Percentiles rank a stretch among this genome's conserved stretches.
phyloP scores from a whole-genome alignment of 2,113 vertebrate genomes.

The Caranx ignobilis region DNA sequence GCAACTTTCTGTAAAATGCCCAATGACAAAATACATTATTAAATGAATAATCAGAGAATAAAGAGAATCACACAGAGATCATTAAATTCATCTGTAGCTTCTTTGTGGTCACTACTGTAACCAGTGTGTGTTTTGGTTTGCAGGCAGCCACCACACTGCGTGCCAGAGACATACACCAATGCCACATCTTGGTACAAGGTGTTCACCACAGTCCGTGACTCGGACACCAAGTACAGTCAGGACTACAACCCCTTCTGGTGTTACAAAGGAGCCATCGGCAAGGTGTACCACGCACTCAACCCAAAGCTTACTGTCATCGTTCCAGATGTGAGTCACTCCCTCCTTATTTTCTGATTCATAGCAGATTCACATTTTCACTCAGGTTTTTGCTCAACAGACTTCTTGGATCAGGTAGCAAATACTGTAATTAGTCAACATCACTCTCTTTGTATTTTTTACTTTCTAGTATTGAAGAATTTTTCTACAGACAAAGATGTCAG shows the following conservation, averaged over 20 bases:
- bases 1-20: no score
- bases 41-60: no score
- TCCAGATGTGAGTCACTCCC: constrained; percentile 90
- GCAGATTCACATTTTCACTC: neutral
- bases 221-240: constrained; percentile 95
- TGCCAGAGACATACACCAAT: constrained; percentile 96
- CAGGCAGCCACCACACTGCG: constrained; percentile 95
- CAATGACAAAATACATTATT: no score
- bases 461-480: neutral
- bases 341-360: neutral
- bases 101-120: neutral
- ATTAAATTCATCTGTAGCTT: neutral
- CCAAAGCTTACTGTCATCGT: constrained; percentile 97
- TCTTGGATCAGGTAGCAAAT: neutral
- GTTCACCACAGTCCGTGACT: constrained; percentile 95
- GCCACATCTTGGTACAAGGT: constrained; percentile 98
- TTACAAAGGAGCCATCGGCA: constrained; percentile 98
- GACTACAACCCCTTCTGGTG: constrained; percentile 99
- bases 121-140: constrained; percentile 14
- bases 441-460: neutral
- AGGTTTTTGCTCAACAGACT: neutral
- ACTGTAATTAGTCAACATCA: neutral
- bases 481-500: neutral
- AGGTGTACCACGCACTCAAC: constrained; percentile 96
- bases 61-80: neutral